Evolutionary conservation across 2,797 vertebrate genomes (phyloP).

Genomic region (Pseudomugil gertrudae): DNA sequence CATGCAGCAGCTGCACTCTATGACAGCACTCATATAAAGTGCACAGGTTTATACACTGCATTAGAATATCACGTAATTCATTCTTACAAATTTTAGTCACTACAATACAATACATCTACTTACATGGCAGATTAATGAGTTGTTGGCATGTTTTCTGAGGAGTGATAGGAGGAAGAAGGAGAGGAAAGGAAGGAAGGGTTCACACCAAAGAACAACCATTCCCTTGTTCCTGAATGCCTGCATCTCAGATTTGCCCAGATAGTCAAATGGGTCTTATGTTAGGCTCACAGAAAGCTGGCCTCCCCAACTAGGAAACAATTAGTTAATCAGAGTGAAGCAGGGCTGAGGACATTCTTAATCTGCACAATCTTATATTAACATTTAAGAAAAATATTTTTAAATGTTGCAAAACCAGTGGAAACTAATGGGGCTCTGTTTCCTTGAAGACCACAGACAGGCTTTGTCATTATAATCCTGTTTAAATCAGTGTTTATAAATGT

Average conservation of each 20-base stretch:
- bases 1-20: neutral
- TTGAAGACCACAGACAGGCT: constrained; percentile 5
- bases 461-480: neutral
- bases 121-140: neutral
- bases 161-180: neutral
- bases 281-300: neutral
- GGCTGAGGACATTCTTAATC: neutral
- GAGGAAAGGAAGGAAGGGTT: neutral
- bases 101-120: neutral
- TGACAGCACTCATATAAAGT: constrained; percentile 1
- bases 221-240: neutral
- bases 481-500: neutral
- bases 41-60: neutral
- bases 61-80: neutral
- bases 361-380: neutral
- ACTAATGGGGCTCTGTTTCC: neutral
- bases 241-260: neutral
- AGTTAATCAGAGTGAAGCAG: constrained; percentile 3
- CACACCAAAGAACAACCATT: neutral
- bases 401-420: no score
- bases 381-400: neutral
- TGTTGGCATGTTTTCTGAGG: neutral
- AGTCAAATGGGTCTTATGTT: neutral
- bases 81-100: neutral
- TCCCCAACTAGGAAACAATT: constrained; percentile 10